Conservation (phyloP, 1,140 invertebrate species). For the Anthonomus grandis region DNA sequence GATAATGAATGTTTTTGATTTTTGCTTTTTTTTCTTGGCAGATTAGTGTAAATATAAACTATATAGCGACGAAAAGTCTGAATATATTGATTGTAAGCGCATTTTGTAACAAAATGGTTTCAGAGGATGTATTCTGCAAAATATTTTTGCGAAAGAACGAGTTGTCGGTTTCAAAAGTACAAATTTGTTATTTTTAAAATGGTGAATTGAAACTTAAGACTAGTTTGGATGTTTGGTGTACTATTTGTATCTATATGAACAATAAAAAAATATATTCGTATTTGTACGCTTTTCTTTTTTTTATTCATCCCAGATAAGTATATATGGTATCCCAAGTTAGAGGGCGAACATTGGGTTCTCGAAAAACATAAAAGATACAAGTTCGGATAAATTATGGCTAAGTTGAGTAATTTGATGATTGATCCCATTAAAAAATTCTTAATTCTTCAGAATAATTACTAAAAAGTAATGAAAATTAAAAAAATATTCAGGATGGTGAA, state of each 20-base stretch:
- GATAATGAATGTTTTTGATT: conserved; percentile 20
- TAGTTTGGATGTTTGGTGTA: conserved; percentile 46
- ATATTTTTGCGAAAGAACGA: conserved; percentile 37
- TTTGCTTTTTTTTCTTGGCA: conserved; percentile 29
- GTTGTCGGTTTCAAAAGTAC: conserved; percentile 42
- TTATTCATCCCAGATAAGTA: too few relatives aligned
- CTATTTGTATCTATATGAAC: conserved; percentile 44
- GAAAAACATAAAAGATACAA: too few relatives aligned
- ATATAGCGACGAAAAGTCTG: conserved; percentile 37
- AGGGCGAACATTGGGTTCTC: too few relatives aligned
- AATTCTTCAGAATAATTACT: too few relatives aligned
- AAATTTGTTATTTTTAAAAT: conserved; percentile 44
- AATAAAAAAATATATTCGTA: conserved; percentile 45
- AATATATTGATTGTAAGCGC: conserved; percentile 36
- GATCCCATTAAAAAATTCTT: too few relatives aligned
- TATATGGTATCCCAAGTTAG: too few relatives aligned
- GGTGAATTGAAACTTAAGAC: conserved; percentile 36
- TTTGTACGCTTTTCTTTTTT: too few relatives aligned
- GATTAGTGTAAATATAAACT: conserved; percentile 8
- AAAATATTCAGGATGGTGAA: too few relatives aligned
- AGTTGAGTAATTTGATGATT: too few relatives aligned
- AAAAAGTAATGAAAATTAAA: too few relatives aligned
- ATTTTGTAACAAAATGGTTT: conserved; percentile 34
- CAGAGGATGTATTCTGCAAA: conserved; percentile 25
- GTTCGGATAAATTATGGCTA: too few relatives aligned